A percentile compares a stretch with the other conserved stretches of the same genome.
These are phyloP conservation scores for Meteorus cinctellus DNA, from an alignment of 2,888 invertebrate species.

Conservation along the genomic window DNA sequence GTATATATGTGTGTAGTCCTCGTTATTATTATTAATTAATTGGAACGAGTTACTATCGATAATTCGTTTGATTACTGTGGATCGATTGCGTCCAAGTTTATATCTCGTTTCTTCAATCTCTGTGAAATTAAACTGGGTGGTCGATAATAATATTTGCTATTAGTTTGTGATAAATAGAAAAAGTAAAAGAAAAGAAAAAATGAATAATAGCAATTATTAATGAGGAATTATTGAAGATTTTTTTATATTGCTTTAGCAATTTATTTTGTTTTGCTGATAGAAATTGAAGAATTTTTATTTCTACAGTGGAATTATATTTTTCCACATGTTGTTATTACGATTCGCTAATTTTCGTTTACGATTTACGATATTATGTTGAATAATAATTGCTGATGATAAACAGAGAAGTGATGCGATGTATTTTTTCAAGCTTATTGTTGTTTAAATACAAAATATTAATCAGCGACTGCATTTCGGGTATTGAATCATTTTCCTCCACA, in stretches of 20 bases:
- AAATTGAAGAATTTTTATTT: no score
- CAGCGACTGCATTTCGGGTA: no score
- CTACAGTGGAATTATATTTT: no score
- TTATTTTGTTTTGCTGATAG: not conserved
- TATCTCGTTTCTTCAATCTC: not conserved
- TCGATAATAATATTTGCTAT: conserved; percentile 20
- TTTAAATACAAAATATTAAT: no score
- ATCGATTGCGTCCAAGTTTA: conserved; percentile 21
- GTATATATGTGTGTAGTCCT: conserved; percentile 6
- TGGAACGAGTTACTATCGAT: conserved; percentile 46
- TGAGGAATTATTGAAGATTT: not conserved
- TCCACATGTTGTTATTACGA: no score
- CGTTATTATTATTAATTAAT: conserved; percentile 49
- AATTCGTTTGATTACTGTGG: conserved; percentile 48
- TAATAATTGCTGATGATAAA: no score
- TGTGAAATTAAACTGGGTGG: conserved; percentile 36
- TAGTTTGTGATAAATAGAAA: not conserved
- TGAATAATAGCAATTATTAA: not conserved
- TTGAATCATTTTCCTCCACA: no score
- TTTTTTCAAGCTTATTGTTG: no score
- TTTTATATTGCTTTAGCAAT: not conserved
- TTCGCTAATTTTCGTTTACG: no score
- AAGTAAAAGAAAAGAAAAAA: not conserved
- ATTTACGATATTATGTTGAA: no score
- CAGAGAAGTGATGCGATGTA: no score